A percentile compares a stretch with the other conserved stretches of the same genome.
These are phyloP conservation scores for Strigamia maritima DNA, from an alignment of 2,888 invertebrate genomes.

Conservation along the genomic window DNA sequence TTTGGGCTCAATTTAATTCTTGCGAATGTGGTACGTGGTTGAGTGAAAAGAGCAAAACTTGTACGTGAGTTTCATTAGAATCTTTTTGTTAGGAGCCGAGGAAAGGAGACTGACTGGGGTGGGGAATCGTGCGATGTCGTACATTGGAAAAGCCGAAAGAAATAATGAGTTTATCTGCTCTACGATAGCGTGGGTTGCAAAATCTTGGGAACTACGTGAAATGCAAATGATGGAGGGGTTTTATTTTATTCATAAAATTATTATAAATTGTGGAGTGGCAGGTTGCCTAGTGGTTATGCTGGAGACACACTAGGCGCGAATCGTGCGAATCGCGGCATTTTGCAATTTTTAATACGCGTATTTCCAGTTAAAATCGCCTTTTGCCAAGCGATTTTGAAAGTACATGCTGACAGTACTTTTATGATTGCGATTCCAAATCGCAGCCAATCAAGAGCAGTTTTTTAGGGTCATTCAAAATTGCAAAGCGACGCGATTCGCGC, in stretches of 20 bases:
- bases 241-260: too few species aligned
- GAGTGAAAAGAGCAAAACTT: not conserved
- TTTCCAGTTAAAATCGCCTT: too few species aligned
- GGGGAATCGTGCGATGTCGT: not conserved
- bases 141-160: not conserved
- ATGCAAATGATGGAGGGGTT: not conserved
- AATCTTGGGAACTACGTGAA: not conserved
- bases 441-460: too few species aligned
- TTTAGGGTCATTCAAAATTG: too few species aligned
- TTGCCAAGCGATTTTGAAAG: too few species aligned
- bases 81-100: not conserved
- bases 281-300: too few species aligned
- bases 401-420: too few species aligned
- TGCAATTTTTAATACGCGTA: too few species aligned
- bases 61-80: conserved; percentile 8
- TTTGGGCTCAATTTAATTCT: not conserved
- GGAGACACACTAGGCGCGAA: too few species aligned
- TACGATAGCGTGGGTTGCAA: not conserved
- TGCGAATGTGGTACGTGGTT: not conserved
- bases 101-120: not conserved
- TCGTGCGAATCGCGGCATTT: too few species aligned
- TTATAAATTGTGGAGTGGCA: not conserved
- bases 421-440: too few species aligned
- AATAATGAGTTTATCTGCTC: not conserved
- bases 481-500: too few species aligned